Evolutionary conservation across 2,888 invertebrate species (phyloP), one percentile per base, ranked within the genome.

Genomic region (Mythimna impura): DNA sequence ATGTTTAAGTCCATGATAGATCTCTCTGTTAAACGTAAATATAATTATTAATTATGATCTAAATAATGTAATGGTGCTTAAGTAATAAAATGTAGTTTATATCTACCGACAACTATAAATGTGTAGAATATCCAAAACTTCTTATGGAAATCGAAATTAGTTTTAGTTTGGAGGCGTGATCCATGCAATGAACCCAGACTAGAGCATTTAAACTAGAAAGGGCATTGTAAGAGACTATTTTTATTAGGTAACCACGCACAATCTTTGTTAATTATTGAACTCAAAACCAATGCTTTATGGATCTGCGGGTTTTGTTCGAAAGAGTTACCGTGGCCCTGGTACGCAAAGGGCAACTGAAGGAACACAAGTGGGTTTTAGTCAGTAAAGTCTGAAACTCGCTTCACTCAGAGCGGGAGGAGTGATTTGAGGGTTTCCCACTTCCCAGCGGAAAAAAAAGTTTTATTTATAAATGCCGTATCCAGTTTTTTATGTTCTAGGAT

Each of bases 31-130:
- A 81, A 75, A 81, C 57, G 40, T 81, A 81, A 76, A 70, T 71
- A 40, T 75, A 70, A 58, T 78, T 67, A 67, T 78, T 81, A 78
- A 81, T 61, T 73, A 80, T 68, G 73, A 71, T 78, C 67, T 81
- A 74, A 78, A 75, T 83, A 74, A 77, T 79, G 70, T 78, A 82
- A 86, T 86, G 86, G 86, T 86, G 86, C 86, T 86, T 83, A 76
- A 75, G 69, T 75, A 66, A 64, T 82, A 85, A 83, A 78, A 82
- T 74, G 71, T 84, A 76, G 78, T 73, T 71, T 67, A 67, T 73
- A 77, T 71, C 69, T 71, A 60, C 78, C 81, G 81, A 76, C 78
- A 78, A 72, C 71, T 76, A 54, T 67, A 50, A 75, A 68, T 47
- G 6, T 43, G 7, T 66, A 71, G 47, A 64, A 57, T 55, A 52